Percentiles rank a stretch among this genome's conserved stretches.
Conservation (phyloP, 2,113 vertebrate genomes). For the Ahaetulla prasina region DNA sequence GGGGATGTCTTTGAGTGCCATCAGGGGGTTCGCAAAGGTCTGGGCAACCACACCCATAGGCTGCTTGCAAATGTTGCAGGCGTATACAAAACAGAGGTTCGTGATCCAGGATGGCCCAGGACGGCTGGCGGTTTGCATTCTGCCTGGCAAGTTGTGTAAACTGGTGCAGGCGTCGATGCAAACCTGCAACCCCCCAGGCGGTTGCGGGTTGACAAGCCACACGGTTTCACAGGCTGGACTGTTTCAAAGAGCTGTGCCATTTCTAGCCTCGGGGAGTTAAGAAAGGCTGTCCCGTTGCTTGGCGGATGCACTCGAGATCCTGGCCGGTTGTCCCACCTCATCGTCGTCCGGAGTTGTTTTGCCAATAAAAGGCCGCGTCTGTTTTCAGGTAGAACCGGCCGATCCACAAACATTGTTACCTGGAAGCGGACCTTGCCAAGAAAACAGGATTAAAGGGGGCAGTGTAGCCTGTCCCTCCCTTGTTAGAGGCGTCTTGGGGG, state of each 20-base stretch:
- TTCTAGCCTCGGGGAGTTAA: background rate
- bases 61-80: background rate
- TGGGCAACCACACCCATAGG: background rate
- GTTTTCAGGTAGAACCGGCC: background rate
- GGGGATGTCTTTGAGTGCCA: background rate
- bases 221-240: background rate
- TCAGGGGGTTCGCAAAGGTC: too few species aligned
- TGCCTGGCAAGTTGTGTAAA: background rate
- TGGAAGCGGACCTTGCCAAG: background rate
- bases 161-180: fast-evolving
- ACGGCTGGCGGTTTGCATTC: background rate
- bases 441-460: background rate
- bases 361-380: background rate
- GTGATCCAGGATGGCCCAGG: background rate
- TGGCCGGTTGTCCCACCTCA: background rate
- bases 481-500: background rate
- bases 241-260: background rate
- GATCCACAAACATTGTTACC: background rate
- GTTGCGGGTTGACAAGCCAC: background rate
- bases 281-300: background rate
- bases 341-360: background rate
- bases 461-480: background rate
- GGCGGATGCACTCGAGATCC: background rate
- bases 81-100: background rate
- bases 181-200: background rate